Percentiles rank a stretch among this genome's conserved stretches.
Evolutionary conservation across 2,888 invertebrate species (phyloP).

Genomic region (Macrophya alboannulata): DNA sequence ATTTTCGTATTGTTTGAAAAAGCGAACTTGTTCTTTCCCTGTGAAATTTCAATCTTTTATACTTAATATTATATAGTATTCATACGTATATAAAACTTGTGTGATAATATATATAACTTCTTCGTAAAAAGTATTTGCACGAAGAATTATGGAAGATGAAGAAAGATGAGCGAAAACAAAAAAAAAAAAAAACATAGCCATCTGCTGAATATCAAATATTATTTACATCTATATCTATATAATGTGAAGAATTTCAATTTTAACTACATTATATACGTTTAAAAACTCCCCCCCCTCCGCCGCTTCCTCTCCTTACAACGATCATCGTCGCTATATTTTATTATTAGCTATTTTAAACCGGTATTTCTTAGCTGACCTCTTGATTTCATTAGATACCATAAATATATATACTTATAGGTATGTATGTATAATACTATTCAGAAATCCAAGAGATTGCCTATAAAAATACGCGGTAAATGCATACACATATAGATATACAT

Average conservation of each 20-base stretch:
- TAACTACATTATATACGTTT: not conserved
- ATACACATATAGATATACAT: not conserved
- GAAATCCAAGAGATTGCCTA: slow-evolving; percentile 13
- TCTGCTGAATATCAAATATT: not conserved
- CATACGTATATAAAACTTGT: not conserved
- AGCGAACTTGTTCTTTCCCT: not conserved
- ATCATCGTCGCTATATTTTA: slow-evolving; percentile 9
- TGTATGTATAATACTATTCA: not conserved
- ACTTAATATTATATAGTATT: too few relatives aligned
- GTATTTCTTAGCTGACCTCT: slow-evolving; percentile 23
- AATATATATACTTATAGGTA: not conserved
- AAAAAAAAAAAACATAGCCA: not conserved
- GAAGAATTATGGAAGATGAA: not conserved
- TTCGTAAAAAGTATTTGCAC: slow-evolving; percentile 23
- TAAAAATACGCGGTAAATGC: slow-evolving; percentile 12
- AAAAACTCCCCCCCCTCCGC: not conserved
- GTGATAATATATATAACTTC: not conserved
- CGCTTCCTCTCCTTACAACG: not conserved
- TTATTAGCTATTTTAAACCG: slow-evolving; percentile 29
- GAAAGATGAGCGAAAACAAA: not conserved
- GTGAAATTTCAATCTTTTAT: not conserved
- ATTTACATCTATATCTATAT: not conserved
- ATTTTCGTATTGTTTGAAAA: not conserved
- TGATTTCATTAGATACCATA: not conserved
- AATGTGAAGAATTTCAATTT: not conserved